Evolutionary conservation across 2,888 invertebrate species (phyloP).

Genomic region (Chaetogeoica ovagalla): DNA sequence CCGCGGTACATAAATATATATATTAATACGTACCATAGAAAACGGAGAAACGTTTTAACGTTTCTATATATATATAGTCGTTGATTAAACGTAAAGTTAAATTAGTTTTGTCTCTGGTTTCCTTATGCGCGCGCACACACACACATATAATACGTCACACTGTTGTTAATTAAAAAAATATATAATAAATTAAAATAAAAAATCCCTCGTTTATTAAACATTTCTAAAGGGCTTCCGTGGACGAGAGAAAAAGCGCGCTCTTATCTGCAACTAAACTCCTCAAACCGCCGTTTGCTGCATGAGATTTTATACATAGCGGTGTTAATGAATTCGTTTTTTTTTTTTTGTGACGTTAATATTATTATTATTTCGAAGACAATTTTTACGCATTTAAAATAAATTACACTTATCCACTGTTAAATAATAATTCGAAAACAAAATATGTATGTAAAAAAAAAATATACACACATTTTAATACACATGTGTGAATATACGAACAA

Average conservation of each 20-base stretch:
- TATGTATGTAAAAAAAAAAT: too few relatives aligned
- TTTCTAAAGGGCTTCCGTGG: too few relatives aligned
- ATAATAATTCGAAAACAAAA: too few relatives aligned
- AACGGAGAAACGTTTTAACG: not conserved
- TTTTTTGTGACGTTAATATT: too few relatives aligned
- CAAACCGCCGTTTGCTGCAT: not conserved
- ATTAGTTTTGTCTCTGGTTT: constrained; percentile 13
- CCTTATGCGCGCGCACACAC: not conserved
- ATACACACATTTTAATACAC: too few relatives aligned
- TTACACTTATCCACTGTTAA: too few relatives aligned
- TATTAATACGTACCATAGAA: not conserved
- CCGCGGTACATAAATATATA: too few relatives aligned
- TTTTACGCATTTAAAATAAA: too few relatives aligned
- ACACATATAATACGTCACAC: not conserved
- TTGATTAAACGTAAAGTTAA: constrained; percentile 21
- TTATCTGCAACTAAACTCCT: not conserved
- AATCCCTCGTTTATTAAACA: not conserved
- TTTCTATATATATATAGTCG: not conserved
- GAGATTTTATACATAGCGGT: too few relatives aligned
- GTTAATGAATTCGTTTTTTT: too few relatives aligned
- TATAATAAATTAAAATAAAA: not conserved
- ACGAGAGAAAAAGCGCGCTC: not conserved
- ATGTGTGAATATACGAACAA: too few relatives aligned
- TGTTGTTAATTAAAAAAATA: not conserved
- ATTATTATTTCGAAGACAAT: too few relatives aligned